Conservation (phyloP, 2,113 vertebrate genomes). For the Elanoides forficatus region DNA sequence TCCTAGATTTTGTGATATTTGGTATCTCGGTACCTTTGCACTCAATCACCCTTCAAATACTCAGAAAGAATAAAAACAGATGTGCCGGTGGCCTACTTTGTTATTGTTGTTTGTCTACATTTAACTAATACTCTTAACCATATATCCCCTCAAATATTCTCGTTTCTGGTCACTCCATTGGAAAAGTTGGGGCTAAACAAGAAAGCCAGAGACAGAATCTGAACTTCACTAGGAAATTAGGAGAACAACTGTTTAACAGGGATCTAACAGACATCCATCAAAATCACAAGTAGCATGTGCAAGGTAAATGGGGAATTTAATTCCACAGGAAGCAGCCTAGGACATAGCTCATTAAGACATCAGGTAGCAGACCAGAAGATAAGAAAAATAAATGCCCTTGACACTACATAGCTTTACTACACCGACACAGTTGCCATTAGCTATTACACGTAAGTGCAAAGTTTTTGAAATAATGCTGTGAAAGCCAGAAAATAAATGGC, state of each 20-base stretch:
- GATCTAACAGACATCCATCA: neutral
- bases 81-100: fast-evolving
- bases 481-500: neutral
- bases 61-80: neutral
- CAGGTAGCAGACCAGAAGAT: neutral
- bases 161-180: neutral
- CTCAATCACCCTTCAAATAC: neutral
- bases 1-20: fast-evolving
- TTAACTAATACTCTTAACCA: neutral
- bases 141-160: neutral
- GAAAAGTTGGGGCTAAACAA: neutral
- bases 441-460: neutral
- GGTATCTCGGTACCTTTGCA: neutral
- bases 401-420: neutral
- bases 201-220: neutral
- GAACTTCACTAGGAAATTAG: neutral
- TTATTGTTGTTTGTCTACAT: neutral
- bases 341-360: neutral
- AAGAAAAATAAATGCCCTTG: neutral
- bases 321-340: neutral
- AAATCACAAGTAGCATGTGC: neutral
- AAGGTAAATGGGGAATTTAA: neutral
- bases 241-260: neutral
- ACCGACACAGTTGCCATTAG: neutral
- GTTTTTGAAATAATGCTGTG: too few relatives aligned